phyloP scores from a whole-genome alignment of 2,113 vertebrate genomes.

The Talpa occidentalis region DNA sequence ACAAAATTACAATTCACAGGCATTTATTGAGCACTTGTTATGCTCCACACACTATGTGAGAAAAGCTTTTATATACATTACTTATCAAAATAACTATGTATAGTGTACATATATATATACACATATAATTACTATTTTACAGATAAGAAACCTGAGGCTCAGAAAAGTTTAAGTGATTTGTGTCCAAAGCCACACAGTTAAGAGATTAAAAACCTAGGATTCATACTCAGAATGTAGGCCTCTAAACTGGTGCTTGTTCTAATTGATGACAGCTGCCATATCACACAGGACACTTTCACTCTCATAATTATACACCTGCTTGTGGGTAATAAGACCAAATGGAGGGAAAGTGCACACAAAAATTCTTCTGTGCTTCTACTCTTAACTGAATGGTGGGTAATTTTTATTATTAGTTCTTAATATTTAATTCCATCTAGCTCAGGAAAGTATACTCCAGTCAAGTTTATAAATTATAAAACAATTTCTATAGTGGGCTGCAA shows the following conservation, averaged over 20 bases:
- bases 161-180: conserved; percentile 19
- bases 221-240: neutral
- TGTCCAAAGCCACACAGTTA: neutral
- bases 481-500: neutral
- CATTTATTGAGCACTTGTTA: conserved; percentile 1
- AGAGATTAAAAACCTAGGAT: neutral
- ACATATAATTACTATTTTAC: conserved; percentile 31
- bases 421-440: neutral
- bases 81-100: conserved; percentile 17
- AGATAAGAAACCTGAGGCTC: conserved; percentile 27
- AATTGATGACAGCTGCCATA: neutral
- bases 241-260: neutral
- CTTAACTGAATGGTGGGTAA: neutral
- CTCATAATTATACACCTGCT: neutral
- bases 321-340: neutral
- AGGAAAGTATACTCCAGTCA: neutral
- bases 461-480: neutral
- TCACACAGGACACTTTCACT: neutral
- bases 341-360: neutral
- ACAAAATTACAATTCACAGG: conserved; percentile 42
- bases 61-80: conserved; percentile 26
- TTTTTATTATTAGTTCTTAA: neutral
- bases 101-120: neutral
- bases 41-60: neutral
- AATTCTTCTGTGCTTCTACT: conserved; percentile 9